phyloP scores from a whole-genome alignment of 2,797 vertebrate genomes.

The Aselliscus stoliczkanus region DNA sequence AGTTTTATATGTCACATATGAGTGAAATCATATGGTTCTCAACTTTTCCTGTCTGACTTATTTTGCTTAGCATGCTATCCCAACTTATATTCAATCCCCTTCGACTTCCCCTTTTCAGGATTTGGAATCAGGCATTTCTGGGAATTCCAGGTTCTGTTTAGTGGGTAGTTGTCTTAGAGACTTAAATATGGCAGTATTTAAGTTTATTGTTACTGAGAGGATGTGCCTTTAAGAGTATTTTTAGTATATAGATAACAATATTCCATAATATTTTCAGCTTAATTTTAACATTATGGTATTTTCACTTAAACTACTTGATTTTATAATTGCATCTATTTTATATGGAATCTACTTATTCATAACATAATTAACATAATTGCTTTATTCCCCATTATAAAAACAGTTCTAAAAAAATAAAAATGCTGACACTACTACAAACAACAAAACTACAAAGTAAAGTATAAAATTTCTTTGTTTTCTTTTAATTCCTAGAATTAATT shows the following conservation, averaged over 20 bases:
- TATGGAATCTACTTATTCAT: neutral
- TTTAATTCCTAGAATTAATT: neutral
- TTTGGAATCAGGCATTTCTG: neutral
- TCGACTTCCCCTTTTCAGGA: neutral
- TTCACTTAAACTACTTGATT: slow-evolving; percentile 16
- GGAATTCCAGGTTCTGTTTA: neutral
- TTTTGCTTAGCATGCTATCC: neutral
- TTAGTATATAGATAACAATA: neutral
- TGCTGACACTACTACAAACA: neutral
- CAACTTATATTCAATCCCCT: neutral
- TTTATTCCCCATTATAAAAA: neutral
- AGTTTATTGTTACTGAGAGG: neutral
- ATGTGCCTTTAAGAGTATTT: neutral
- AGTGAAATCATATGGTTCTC: no score
- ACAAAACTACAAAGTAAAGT: neutral
- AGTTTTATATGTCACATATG: no score
- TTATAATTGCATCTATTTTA: neutral
- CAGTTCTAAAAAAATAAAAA: neutral
- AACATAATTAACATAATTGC: neutral
- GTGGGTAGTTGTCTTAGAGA: neutral
- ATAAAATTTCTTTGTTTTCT: neutral
- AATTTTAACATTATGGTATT: neutral
- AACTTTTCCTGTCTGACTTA: no score
- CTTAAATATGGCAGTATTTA: neutral
- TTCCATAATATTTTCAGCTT: neutral